Conservation (phyloP, 2,888 invertebrate species). For the Eremobia ochroleuca region DNA sequence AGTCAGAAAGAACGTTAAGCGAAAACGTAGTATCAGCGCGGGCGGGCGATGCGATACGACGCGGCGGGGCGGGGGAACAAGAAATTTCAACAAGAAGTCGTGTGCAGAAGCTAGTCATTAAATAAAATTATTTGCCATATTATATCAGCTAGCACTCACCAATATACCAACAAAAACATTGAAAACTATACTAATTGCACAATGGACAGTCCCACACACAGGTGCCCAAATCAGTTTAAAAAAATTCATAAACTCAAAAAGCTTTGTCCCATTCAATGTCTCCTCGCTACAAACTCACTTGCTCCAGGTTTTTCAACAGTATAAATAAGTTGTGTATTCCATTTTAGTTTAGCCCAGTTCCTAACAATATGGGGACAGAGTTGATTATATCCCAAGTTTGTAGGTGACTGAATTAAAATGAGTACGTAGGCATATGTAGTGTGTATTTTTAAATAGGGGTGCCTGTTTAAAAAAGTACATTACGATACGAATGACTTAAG, state of each 20-base stretch:
- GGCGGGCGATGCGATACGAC: background rate
- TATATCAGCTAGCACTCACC: background rate
- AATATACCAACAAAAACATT: background rate
- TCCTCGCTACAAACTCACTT: background rate
- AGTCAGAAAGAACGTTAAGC: too few relatives aligned
- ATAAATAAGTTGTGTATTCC: slow-evolving; percentile 36
- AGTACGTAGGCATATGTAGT: too few relatives aligned
- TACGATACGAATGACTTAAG: too few relatives aligned
- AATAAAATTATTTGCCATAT: too few relatives aligned
- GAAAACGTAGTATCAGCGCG: background rate
- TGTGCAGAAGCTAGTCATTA: too few relatives aligned
- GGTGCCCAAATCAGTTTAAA: background rate
- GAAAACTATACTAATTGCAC: background rate
- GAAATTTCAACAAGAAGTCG: too few relatives aligned
- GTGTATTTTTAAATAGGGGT: background rate
- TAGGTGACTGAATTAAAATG: slow-evolving; percentile 13
- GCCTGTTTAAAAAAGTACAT: background rate
- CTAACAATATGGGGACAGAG: slow-evolving; percentile 20
- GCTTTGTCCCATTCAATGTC: slow-evolving; percentile 6
- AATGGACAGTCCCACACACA: background rate
- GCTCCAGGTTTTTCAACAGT: slow-evolving; percentile 12
- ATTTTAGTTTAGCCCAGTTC: slow-evolving; percentile 44
- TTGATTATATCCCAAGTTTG: slow-evolving; percentile 30
- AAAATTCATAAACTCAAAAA: slow-evolving; percentile 11
- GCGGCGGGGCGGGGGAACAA: background rate